A percentile compares a stretch with the other conserved stretches of the same genome.
Evolutionary conservation across 1,140 invertebrate species (phyloP).

Genomic region (Drosophila ironensis): DNA sequence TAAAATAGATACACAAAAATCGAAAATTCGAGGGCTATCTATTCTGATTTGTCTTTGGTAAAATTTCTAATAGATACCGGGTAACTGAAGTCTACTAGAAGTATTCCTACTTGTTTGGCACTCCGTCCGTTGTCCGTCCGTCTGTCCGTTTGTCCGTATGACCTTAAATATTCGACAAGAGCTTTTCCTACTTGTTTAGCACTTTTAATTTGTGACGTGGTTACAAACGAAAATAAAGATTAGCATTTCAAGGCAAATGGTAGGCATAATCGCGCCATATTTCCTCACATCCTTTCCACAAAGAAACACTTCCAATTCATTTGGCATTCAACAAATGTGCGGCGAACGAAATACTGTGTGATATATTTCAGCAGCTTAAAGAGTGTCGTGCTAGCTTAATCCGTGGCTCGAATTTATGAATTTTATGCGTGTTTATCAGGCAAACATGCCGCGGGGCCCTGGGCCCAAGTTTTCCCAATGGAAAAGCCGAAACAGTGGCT

Average conservation of each 20-base stretch:
- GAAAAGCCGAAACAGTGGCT: conserved; percentile 13
- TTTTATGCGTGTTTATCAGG: conserved; percentile 75
- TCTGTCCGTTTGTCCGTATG: too few species aligned
- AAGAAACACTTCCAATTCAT: conserved; percentile 29
- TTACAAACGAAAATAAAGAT: too few species aligned
- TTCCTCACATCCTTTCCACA: background rate
- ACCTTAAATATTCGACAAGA: too few species aligned
- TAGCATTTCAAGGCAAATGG: background rate
- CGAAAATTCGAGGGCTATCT: too few species aligned
- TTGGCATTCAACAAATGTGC: conserved; percentile 60
- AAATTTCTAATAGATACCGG: too few species aligned
- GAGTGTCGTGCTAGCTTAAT: conserved; percentile 37
- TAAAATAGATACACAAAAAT: too few species aligned
- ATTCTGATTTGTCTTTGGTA: too few species aligned
- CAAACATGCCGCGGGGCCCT: conserved; percentile 57
- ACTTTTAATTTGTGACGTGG: too few species aligned
- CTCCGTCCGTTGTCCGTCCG: too few species aligned
- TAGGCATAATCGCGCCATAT: background rate
- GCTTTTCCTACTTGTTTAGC: too few species aligned
- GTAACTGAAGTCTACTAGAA: too few species aligned
- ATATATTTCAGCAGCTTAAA: conserved; percentile 65
- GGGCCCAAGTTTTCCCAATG: conserved; percentile 7
- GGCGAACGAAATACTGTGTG: conserved; percentile 23
- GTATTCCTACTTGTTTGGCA: too few species aligned
- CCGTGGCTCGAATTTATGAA: conserved; percentile 64